Evolutionary conservation across 2,113 vertebrate genomes (phyloP), one percentile per base, ranked within the genome.

Genomic region (Excalfactoria chinensis): DNA sequence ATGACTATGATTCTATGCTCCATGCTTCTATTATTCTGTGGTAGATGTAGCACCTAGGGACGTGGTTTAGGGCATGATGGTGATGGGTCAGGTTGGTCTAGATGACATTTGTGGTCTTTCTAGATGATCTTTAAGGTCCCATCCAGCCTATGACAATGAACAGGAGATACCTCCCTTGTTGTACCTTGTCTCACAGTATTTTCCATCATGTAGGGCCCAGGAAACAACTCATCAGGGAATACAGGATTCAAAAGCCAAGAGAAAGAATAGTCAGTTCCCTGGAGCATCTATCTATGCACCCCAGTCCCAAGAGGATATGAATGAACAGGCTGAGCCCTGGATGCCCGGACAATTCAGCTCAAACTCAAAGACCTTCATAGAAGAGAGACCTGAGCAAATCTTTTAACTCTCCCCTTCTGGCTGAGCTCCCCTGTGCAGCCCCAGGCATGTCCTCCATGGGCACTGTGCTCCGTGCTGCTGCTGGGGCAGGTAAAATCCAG

Each of bases 261-360:
- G 23, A 7, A 92, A 83, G 69, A 83, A 67, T 11, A 15, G 49
- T 17, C 46, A 78, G 41, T 17, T 86, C 35, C 46, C 7, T 2
- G 4, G 40, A 26, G 9, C 4, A 70, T 1, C 1, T 32, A 70
- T 1, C 1, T 32, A 10, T 67, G 62, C 20, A 3, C 20, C 44
- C n/a, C 2, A 12, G 14, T 53, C 9, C 44, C 56, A 62, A 70
- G 44, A 67, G 13, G 69, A 77, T 37, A 32, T 2, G 6, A 0
- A 0, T 19, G 9, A 1, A 2, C 0, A 35, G 26, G n/a, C 26
- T 13, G 16, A 87, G 60, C 37, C 26, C 63, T 71, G 48, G n/a
- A 69, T 35, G 15, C 11, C 48, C 0, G 1, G 46, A 14, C 18
- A 25, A 69, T 40, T 51, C 84, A 80, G 6, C 23, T 32, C 22